Evolutionary conservation across 2,113 vertebrate genomes (phyloP).

Genomic region (Sapajus apella): DNA sequence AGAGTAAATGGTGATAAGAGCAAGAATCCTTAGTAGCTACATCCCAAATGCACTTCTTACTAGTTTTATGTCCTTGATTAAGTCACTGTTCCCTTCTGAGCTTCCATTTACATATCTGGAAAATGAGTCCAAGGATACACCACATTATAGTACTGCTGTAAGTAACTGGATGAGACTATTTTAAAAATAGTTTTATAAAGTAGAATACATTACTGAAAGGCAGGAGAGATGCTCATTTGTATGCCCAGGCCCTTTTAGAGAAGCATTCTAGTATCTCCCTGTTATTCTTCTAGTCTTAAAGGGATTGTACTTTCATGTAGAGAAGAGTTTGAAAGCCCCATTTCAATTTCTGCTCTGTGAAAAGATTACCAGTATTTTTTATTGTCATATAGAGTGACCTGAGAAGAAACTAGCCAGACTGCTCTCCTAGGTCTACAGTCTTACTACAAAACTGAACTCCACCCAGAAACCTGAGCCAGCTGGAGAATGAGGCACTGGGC

Average conservation of each 20-base stretch:
- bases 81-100: neutral
- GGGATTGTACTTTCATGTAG: neutral
- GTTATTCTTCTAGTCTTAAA: neutral
- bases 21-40: neutral
- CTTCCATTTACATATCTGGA: neutral
- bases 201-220: neutral
- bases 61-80: neutral
- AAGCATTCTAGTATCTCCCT: neutral
- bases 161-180: neutral
- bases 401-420: constrained; percentile 69
- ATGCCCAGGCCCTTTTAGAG: neutral
- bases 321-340: neutral
- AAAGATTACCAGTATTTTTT: constrained; percentile 46
- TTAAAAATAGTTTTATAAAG: neutral
- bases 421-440: constrained; percentile 70
- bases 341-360: constrained; percentile 7
- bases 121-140: neutral
- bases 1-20: neutral
- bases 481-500: constrained; percentile 78
- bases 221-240: neutral
- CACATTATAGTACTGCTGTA: neutral
- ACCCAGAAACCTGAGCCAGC: constrained; percentile 82
- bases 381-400: constrained; percentile 62
- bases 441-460: constrained; percentile 76
- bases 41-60: neutral